Base-by-base conservation (phyloP, 2,888 invertebrate species). In the Flabesymbios commensalis region DNA sequence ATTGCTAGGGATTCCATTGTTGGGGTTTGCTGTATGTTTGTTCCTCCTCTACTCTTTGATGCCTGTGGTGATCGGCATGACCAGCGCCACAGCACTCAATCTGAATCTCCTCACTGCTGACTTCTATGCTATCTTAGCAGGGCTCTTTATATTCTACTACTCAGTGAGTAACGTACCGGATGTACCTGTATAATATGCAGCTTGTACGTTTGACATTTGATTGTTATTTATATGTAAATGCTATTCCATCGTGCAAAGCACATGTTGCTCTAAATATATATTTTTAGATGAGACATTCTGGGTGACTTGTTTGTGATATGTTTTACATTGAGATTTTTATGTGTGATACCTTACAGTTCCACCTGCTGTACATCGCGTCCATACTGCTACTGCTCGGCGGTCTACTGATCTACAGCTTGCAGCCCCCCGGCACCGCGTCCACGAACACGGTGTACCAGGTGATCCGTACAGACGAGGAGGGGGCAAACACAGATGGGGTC, bases 31-130 rank as follows among this genome's bases (percentile, higher is more conserved):
- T 53, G 84, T 88, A 29, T 87, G 89, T 63, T 90, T 92, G 83
- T 90, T 90, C 61, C 82, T 89, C 72, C 89, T 91, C 77, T 91
- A 91, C 82, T 88, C 90, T 51, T 83, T 90, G 61, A 89, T 91
- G 73, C 89, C 91, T 43, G 86, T 89, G 19, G 89, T 92, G 83
- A 84, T 92, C 65, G 86, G 88, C 74, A 87, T 89, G 74, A 90
- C 91, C 14, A 90, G 91, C 14, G 90, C 93, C n/a, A 89, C 92
- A 49, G 87, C 90, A 71, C 85, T 92, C 78, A 93, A 93, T 82
- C 83, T 93, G 69, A 90, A 91, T 10, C 87, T 93, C 62, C 84
- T 93, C 59, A 91, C 92, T 0, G 88, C 92, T 1, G 92, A 93
- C 83, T 92, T 92, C 81, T 93, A 92, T 81, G 90, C 92, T 2